phyloP scores from a whole-genome alignment of 2,888 invertebrate species.

The Hedychridium roseum region DNA sequence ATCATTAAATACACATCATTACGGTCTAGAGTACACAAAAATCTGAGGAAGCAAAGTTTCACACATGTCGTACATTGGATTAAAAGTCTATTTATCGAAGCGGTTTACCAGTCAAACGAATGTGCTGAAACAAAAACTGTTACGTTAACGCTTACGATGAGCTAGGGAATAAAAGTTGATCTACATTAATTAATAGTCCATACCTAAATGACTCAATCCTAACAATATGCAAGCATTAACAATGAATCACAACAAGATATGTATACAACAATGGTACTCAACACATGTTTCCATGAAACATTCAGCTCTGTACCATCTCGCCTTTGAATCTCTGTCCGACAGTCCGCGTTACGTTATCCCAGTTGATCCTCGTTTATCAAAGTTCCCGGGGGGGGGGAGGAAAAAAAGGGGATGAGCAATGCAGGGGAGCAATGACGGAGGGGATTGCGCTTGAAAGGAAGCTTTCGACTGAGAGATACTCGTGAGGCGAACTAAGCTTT shows the following conservation, averaged over 20 bases:
- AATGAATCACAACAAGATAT: slow-evolving; percentile 65
- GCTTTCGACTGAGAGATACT: no score
- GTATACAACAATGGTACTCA: slow-evolving; percentile 62
- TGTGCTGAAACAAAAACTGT: slow-evolving; percentile 61
- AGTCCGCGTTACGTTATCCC: no score
- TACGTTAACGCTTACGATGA: slow-evolving; percentile 53
- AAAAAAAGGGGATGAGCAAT: no score
- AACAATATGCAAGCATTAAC: slow-evolving; percentile 65
- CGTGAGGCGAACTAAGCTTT: no score
- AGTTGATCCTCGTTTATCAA: no score
- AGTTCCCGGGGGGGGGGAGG: no score
- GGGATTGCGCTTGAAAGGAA: no score
- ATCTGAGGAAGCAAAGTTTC: slow-evolving; percentile 25
- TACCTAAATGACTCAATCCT: slow-evolving; percentile 65
- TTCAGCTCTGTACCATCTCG: slow-evolving; percentile 50
- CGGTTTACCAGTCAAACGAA: slow-evolving; percentile 55
- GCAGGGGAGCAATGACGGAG: no score
- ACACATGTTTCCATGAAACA: slow-evolving; percentile 56
- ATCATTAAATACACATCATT: slow-evolving; percentile 15
- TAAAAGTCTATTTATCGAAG: slow-evolving; percentile 44
- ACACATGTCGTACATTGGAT: slow-evolving; percentile 22
- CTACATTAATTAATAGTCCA: slow-evolving; percentile 64
- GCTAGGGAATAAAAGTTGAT: slow-evolving; percentile 57
- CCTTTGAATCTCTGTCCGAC: slow-evolving; percentile 47
- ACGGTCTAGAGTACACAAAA: slow-evolving; percentile 22